Conservation (phyloP, 2,113 vertebrate species). For the Passer montanus region DNA sequence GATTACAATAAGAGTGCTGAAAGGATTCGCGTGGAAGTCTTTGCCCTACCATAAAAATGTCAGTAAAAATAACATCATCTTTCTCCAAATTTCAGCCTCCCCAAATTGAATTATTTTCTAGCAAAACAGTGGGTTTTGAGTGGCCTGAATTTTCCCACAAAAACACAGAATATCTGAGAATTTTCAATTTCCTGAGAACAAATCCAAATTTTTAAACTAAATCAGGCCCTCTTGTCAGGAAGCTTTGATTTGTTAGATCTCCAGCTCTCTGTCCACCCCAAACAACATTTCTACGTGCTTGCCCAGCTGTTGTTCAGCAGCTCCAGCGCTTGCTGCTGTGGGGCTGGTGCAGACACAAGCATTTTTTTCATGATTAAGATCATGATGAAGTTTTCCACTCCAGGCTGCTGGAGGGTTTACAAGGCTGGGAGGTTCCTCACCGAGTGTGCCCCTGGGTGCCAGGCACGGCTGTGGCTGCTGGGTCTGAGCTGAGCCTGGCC, state of each 20-base stretch:
- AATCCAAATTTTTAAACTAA: background rate
- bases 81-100: background rate
- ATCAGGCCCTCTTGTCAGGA: background rate
- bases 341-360: background rate
- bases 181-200: background rate
- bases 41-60: background rate
- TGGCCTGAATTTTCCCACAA: background rate
- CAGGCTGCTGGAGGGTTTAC: background rate
- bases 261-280: background rate
- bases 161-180: background rate
- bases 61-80: background rate
- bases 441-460: accelerated
- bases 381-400: no score
- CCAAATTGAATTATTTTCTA: background rate
- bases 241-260: background rate
- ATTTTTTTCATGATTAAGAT: no score
- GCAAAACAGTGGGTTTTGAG: background rate
- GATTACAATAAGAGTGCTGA: background rate
- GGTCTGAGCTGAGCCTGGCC: background rate
- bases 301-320: background rate
- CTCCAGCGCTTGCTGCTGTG: background rate
- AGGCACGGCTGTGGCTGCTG: background rate
- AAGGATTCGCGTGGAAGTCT: background rate
- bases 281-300: background rate
- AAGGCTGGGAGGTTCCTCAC: background rate